Base-by-base conservation (phyloP, 2,797 vertebrate genomes). In the Anguilla megastoma region DNA sequence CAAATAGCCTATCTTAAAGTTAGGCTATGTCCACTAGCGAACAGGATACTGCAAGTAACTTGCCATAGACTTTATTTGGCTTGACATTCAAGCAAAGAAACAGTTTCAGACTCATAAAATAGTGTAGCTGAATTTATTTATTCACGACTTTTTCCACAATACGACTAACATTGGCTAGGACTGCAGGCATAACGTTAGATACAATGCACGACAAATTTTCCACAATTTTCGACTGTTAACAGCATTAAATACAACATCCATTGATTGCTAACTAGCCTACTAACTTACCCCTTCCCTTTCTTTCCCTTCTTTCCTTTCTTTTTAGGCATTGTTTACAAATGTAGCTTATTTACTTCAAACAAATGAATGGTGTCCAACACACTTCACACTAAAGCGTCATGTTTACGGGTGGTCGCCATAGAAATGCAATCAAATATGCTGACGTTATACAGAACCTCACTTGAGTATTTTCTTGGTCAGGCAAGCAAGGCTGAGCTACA, bases 231-330 rank as follows among this genome's bases (percentile, higher is more conserved):
- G 9, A 79, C 18, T 18, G 33, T 18, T 14, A 16, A 18, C 14
- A 79, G 5, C 3, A 41, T 36, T 36, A 45, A 76, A 76, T 4
- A 36, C 16, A 6, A 7, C 33, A 79, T 45, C 33, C 74, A 79
- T 16, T 36, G 45, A 79, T 79, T 18, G 27, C 24, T 69, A 36
- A 33, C 27, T 48, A 30, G 16, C 9, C 41, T 18, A 45, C 18
- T 80, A 24, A 82, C 95, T 95, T 86, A 96, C 96, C 94, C 89
- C 91, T 95, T 96, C 16, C 90, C 88, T 74, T 88, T 94, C 89
- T 96, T 96, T 12, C 91, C 89, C 87, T 95, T 96, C 76, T 91
- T 85, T 0, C 90, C 88, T 87, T 95, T 95, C 87, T 95, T 96
- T 86, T 93, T 94, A 16, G 93, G 92, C 95, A 96, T 96, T 74